phyloP scores from a whole-genome alignment of 2,888 invertebrate genomes.

The Plagiodera versicolora region DNA sequence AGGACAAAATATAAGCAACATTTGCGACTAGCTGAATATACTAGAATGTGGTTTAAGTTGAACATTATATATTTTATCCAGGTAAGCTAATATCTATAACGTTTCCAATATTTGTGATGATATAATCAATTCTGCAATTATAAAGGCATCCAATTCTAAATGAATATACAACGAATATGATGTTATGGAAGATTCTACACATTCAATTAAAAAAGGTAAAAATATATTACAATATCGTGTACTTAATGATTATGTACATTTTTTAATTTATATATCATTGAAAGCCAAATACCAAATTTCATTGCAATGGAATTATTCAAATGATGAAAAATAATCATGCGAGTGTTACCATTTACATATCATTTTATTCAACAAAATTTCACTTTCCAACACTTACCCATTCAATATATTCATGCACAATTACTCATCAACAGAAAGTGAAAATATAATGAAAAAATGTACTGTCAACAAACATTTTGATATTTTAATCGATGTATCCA shows the following conservation, averaged over 20 bases:
- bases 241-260: conserved; percentile 30
- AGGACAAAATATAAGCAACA: not conserved
- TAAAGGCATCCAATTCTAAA: conserved; percentile 11
- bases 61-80: not conserved
- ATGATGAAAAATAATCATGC: not conserved
- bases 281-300: conserved; percentile 27
- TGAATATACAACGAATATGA: conserved; percentile 20
- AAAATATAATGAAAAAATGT: too few relatives aligned
- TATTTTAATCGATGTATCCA: too few relatives aligned
- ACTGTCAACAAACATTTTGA: too few relatives aligned
- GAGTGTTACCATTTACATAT: too few relatives aligned
- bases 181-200: conserved; percentile 27
- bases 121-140: not conserved
- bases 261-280: conserved; percentile 24
- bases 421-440: too few relatives aligned
- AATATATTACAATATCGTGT: conserved; percentile 24
- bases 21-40: not conserved
- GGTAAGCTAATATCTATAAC: not conserved
- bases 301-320: conserved; percentile 7
- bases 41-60: not conserved
- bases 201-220: conserved; percentile 25
- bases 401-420: too few relatives aligned
- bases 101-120: not conserved
- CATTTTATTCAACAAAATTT: too few relatives aligned
- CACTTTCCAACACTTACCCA: too few relatives aligned